Percentiles rank a stretch among this genome's conserved stretches.
phyloP scores from a whole-genome alignment of 2,113 vertebrate genomes.

The Cephalopterus ornatus region DNA sequence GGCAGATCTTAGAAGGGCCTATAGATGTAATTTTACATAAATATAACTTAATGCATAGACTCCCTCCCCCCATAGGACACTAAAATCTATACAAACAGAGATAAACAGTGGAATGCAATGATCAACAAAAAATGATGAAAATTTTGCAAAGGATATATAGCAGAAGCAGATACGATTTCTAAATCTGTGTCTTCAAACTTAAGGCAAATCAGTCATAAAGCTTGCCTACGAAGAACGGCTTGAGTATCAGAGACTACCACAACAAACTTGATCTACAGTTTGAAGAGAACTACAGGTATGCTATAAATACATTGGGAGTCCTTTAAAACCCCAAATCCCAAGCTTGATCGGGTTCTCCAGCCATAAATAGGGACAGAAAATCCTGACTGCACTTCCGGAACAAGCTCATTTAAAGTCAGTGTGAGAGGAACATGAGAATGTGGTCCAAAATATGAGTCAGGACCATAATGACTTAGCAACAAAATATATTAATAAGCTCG shows the following conservation, averaged over 20 bases:
- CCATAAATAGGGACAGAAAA: neutral
- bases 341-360: neutral
- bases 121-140: neutral
- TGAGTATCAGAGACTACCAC: neutral
- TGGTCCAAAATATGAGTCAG: neutral
- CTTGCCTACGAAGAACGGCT: neutral
- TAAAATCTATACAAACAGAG: neutral
- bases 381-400: neutral
- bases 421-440: neutral
- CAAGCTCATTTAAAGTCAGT: neutral
- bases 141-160: neutral
- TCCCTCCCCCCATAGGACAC: neutral
- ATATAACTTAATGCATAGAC: neutral
- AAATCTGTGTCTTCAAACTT: neutral
- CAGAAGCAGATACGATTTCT: neutral
- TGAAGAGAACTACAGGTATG: neutral
- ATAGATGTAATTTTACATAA: neutral
- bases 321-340: neutral
- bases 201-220: neutral
- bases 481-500: neutral
- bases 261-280: neutral
- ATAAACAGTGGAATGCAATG: neutral
- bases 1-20: neutral
- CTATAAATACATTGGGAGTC: neutral
- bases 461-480: neutral